phyloP scores from a whole-genome alignment of 2,888 invertebrate genomes.

The Coelinius sp. region DNA sequence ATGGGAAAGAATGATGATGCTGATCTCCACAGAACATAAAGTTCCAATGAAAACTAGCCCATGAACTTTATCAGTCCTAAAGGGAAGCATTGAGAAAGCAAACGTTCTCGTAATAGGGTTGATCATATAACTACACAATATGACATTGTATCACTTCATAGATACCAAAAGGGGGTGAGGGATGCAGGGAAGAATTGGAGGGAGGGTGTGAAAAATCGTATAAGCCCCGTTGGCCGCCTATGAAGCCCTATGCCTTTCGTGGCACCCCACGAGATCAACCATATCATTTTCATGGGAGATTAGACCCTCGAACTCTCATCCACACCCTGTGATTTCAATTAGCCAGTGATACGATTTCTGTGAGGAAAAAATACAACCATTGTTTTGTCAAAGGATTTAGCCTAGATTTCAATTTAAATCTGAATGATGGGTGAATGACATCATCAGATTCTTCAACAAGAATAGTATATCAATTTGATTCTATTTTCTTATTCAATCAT shows the following conservation, averaged over 20 bases:
- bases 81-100: not conserved
- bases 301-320: conserved; percentile 50
- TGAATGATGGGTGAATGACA: not conserved
- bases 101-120: not conserved
- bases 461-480: conserved; percentile 11
- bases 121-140: conserved; percentile 38
- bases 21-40: conserved; percentile 17
- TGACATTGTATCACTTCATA: conserved; percentile 37
- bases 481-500: not conserved
- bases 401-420: not conserved
- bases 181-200: conserved; percentile 27
- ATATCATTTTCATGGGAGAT: conserved; percentile 68
- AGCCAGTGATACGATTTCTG: conserved; percentile 36
- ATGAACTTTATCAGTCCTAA: conserved; percentile 30
- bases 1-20: not conserved
- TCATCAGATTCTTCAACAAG: conserved; percentile 19
- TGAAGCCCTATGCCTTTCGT: conserved; percentile 26
- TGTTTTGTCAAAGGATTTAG: not conserved
- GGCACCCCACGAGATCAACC: conserved; percentile 61
- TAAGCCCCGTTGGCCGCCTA: conserved; percentile 62
- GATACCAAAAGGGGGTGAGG: conserved; percentile 2
- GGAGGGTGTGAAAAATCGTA: conserved; percentile 64
- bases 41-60: conserved; percentile 15
- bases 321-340: conserved; percentile 63
- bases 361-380: not conserved